These are phyloP conservation scores for Darevskia nairensis DNA, from an alignment of 2,797 vertebrate species.

Conservation along the genomic window DNA sequence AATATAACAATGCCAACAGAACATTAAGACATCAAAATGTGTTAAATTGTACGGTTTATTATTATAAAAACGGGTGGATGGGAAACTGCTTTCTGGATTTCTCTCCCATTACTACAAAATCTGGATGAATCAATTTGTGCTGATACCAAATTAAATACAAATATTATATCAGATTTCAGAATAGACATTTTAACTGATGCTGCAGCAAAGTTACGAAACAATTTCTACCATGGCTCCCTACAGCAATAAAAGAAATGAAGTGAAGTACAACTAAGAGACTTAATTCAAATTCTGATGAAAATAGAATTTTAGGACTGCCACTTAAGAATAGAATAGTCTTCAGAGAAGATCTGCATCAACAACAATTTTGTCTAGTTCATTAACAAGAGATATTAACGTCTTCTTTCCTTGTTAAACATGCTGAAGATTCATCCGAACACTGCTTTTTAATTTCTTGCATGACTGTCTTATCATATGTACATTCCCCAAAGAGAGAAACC, in stretches of 20 bases:
- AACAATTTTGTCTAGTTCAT: background rate
- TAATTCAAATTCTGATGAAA: background rate
- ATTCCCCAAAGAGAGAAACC: background rate
- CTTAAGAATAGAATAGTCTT: background rate
- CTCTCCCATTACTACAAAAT: background rate
- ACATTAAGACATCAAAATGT: background rate
- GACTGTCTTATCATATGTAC: background rate
- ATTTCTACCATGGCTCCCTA: background rate
- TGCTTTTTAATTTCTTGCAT: background rate
- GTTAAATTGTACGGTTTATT: background rate
- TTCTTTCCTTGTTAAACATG: background rate
- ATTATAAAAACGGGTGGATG: background rate
- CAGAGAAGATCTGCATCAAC: background rate
- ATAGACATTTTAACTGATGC: background rate
- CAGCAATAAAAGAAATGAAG: background rate
- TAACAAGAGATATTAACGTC: no score
- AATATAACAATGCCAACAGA: background rate
- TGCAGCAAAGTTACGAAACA: background rate
- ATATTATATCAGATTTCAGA: background rate
- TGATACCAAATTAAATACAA: background rate
- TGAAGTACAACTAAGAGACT: background rate
- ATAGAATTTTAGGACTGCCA: background rate
- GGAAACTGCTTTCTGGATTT: background rate
- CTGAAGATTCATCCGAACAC: background rate
- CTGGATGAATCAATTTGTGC: background rate